Base-by-base conservation (phyloP, 2,888 invertebrate species). In the Folsomia manolachei region DNA sequence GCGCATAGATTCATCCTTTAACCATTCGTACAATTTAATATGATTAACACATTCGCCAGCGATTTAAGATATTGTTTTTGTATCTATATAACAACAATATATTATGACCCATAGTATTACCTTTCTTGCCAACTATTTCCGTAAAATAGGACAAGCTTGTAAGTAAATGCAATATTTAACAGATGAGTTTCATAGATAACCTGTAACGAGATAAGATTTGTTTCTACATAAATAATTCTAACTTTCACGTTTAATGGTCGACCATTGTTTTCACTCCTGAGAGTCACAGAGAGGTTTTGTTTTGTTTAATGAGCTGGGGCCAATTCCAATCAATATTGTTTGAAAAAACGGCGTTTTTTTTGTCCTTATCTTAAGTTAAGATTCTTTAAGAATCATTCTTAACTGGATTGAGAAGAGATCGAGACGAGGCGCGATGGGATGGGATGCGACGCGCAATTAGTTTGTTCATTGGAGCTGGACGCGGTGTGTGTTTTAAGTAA, bases 361-460 rank as follows among this genome's bases (percentile, higher is more conserved):
- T n/a, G n/a, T n/a, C n/a, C n/a, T n/a, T n/a, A n/a, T n/a, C n/a
- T n/a, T n/a, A n/a, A n/a, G n/a, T n/a, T n/a, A n/a, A n/a, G n/a
- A n/a, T n/a, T n/a, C n/a, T n/a, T n/a, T n/a, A n/a, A n/a, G n/a
- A n/a, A n/a, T n/a, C n/a, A n/a, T n/a, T n/a, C n/a, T 9, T 51
- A 51, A 51, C 56, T 56, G 21, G n/a, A 56, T 56, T 56, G 19
- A n/a, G 27, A 27, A 52, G 65, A 66, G 65, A 66, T 66, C 65
- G 27, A 51, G 27, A n/a, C n/a, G n/a, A 39, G 65, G 52, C 51
- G 52, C 19, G n/a, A n/a, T n/a, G n/a, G n/a, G n/a, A n/a, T n/a
- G n/a, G n/a, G n/a, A n/a, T n/a, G n/a, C n/a, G n/a, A n/a, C n/a
- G n/a, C n/a, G n/a, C n/a, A n/a, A n/a, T n/a, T n/a, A n/a, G n/a